phyloP scores from a whole-genome alignment of 2,888 invertebrate species.

The Copidosoma aretas region DNA sequence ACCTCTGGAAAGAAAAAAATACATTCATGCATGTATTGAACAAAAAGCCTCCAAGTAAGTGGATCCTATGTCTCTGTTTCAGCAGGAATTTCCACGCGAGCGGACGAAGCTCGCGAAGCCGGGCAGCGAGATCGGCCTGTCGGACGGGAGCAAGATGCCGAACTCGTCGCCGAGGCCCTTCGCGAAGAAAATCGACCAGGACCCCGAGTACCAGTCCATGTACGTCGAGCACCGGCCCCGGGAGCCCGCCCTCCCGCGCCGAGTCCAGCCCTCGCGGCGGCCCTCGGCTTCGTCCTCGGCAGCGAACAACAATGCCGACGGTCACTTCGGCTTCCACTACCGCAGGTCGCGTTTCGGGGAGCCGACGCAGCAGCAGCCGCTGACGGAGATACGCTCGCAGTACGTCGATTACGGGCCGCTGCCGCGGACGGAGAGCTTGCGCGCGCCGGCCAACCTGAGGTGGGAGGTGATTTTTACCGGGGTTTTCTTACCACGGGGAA shows the following conservation, averaged over 20 bases:
- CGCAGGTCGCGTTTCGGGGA: background rate
- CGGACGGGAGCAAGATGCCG: conserved; percentile 56
- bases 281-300: conserved; percentile 42
- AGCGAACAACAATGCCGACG: conserved; percentile 43
- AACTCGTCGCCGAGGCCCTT: conserved; percentile 18
- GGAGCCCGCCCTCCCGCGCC: conserved; percentile 49
- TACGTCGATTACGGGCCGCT: conserved; percentile 54
- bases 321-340: conserved; percentile 16
- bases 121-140: conserved; percentile 56
- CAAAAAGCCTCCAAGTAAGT: too few relatives aligned
- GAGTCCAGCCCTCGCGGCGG: conserved; percentile 49
- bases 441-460: conserved; percentile 58
- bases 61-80: background rate
- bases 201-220: conserved; percentile 62
- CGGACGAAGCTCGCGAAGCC: conserved; percentile 62
- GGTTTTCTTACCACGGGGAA: too few relatives aligned
- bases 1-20: too few relatives aligned
- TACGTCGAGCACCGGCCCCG: conserved; percentile 38
- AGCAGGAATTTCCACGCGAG: conserved; percentile 63
- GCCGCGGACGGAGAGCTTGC: conserved; percentile 55
- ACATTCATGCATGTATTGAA: too few relatives aligned
- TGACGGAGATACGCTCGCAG: conserved; percentile 53
- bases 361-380: conserved; percentile 28
- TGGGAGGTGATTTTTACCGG: conserved; percentile 1
- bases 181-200: conserved; percentile 56